phyloP scores from a whole-genome alignment of 2,113 vertebrate species.

The Diadophis punctatus region DNA sequence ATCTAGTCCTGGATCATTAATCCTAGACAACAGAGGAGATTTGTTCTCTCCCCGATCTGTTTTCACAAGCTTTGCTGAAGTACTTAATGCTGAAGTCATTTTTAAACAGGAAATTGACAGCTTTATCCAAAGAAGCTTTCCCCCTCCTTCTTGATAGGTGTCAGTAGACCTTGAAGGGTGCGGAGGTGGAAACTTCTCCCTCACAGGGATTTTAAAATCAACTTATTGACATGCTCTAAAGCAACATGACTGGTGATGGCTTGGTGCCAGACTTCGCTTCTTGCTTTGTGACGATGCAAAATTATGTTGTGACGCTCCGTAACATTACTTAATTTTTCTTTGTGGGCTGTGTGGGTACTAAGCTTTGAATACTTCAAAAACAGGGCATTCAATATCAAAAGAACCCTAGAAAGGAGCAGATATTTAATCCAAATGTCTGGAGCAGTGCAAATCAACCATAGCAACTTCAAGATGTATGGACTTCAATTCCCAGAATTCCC shows the following conservation, averaged over 20 bases:
- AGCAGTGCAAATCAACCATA: too few species aligned
- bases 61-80: slow-evolving; percentile 25
- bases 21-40: neutral
- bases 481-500: too few species aligned
- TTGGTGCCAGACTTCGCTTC: slow-evolving; percentile 36
- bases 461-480: too few species aligned
- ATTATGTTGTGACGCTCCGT: slow-evolving; percentile 30
- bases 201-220: slow-evolving; percentile 63
- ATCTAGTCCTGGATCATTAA: neutral
- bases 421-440: too few species aligned
- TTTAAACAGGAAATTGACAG: slow-evolving; percentile 39
- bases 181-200: slow-evolving; percentile 51
- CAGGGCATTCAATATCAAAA: neutral
- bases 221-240: slow-evolving; percentile 59
- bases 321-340: neutral
- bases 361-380: neutral
- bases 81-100: slow-evolving; percentile 39
- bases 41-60: slow-evolving; percentile 30
- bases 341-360: too few species aligned
- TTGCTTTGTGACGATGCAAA: slow-evolving; percentile 39
- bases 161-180: slow-evolving; percentile 51
- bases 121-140: slow-evolving; percentile 43
- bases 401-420: neutral
- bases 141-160: slow-evolving; percentile 36
- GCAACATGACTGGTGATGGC: slow-evolving; percentile 56